Conservation (phyloP, 2,113 vertebrate genomes). For the Cavia aperea region DNA sequence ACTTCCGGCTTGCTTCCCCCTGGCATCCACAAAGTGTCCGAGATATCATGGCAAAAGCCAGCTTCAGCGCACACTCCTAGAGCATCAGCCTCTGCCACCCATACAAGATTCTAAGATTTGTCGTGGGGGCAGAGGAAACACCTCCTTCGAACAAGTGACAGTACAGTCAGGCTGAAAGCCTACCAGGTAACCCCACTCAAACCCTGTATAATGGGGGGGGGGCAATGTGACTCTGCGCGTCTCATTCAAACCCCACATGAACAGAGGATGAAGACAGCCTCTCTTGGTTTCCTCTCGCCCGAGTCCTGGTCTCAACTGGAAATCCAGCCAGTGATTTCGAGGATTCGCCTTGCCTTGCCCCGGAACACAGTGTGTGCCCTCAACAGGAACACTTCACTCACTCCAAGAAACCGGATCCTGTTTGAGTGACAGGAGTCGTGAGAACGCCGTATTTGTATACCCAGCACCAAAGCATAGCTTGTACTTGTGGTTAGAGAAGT, state of each 20-base stretch:
- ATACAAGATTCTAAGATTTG: neutral
- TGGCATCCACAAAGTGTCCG: neutral
- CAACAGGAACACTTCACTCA: constrained; percentile 11
- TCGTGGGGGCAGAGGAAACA: neutral
- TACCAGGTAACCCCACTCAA: constrained; percentile 5
- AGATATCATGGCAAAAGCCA: neutral
- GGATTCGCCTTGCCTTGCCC: neutral
- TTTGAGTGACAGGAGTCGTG: constrained; percentile 31
- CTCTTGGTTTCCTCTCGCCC: neutral
- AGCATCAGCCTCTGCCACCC: neutral
- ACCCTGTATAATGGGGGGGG: neutral
- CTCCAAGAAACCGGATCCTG: constrained; percentile 38
- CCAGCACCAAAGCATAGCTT: constrained; percentile 7
- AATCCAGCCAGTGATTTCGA: neutral
- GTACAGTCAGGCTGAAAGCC: neutral
- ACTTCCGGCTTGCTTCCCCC: neutral
- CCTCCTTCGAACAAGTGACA: neutral
- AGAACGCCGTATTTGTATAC: constrained; percentile 22
- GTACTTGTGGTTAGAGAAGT: neutral
- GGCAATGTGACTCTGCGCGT: neutral
- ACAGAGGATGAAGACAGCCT: neutral
- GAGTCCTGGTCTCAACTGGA: neutral
- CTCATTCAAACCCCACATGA: neutral
- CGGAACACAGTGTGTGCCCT: neutral
- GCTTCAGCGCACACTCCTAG: neutral